Base-by-base conservation (phyloP, 2,113 vertebrate genomes). In the Prunella fulvescens region DNA sequence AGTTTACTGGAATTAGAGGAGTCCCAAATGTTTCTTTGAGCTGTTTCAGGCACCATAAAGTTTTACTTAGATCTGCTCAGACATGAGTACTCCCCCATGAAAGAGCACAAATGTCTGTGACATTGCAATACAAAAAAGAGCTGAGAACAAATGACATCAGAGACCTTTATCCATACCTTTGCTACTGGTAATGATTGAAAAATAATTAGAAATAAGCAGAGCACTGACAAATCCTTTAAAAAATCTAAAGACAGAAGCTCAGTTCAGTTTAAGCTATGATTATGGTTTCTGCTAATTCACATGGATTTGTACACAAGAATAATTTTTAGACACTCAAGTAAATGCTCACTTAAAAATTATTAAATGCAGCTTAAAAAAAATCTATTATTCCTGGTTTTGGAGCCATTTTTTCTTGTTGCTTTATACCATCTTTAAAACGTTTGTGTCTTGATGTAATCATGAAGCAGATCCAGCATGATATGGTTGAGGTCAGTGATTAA, bases 71-170 rank as follows among this genome's bases (percentile, higher is more conserved):
- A 77, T 73, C 71, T 81, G 26, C 56, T 93, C 48, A 76, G 70
- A 40, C n/a, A 11, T 1, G 14, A 81, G 23, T 24, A 64, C 47
- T 60, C 18, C 14, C 13, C 48, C 3, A 8, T 4, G 9, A 48
- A 74, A 60, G 31, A 51, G 26, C 10, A 1, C 57, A 48, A 53
- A 85, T 25, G 35, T 42, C 64, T 72, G 56, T 47, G 58, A 23
- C 39, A 79, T 19, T 69, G 50, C 28, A 57, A 24, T 61, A 23
- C 0, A 4, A 61, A 50, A 1, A 1, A 33, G 0, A 0, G 7
- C 54, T 57, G 40, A 88, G 53, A 64, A 56, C 5, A 85, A 47
- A 67, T 25, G 6, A 48, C 9, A 53, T 40, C 37, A 76, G 53
- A 76, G 70, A 56, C 23, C 3, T 62, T 70, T 60, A 58, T 4